Evolutionary conservation across 2,113 vertebrate species (phyloP).

Genomic region (Hoplias malabaricus): DNA sequence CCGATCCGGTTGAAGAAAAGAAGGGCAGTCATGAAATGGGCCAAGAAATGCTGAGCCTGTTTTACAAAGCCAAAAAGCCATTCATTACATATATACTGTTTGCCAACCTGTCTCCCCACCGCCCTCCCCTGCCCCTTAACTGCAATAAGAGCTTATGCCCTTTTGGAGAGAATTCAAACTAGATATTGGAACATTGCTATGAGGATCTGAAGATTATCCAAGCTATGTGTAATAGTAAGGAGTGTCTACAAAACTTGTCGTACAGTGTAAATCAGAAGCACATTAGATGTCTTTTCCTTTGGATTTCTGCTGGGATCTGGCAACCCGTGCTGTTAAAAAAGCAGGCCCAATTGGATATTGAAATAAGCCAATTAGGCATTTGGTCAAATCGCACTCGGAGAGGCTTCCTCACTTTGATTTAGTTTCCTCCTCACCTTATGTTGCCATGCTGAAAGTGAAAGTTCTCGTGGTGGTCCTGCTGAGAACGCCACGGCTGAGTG

Average conservation of each 20-base stretch:
- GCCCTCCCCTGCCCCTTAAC: no score
- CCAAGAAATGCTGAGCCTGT: background rate
- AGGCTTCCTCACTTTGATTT: background rate
- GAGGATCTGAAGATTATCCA: no score
- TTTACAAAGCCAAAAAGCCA: background rate
- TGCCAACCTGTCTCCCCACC: no score
- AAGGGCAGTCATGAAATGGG: background rate
- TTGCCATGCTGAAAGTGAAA: background rate
- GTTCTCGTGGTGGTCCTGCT: background rate
- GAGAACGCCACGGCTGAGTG: conserved; percentile 2
- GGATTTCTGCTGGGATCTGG: background rate
- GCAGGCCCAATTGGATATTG: conserved; percentile 5
- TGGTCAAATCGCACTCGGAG: background rate
- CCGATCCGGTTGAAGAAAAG: background rate
- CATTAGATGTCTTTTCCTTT: conserved; percentile 3
- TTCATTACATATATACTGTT: no score
- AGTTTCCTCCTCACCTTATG: background rate
- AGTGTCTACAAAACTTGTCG: no score
- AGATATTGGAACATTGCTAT: no score
- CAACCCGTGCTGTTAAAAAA: conserved; percentile 6
- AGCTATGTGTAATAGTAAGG: no score
- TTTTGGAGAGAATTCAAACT: no score
- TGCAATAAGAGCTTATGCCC: no score
- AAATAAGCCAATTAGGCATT: conserved; percentile 26
- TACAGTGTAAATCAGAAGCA: no score